Conservation (phyloP, 2,888 invertebrate species). For the Drosophila ezoana region DNA sequence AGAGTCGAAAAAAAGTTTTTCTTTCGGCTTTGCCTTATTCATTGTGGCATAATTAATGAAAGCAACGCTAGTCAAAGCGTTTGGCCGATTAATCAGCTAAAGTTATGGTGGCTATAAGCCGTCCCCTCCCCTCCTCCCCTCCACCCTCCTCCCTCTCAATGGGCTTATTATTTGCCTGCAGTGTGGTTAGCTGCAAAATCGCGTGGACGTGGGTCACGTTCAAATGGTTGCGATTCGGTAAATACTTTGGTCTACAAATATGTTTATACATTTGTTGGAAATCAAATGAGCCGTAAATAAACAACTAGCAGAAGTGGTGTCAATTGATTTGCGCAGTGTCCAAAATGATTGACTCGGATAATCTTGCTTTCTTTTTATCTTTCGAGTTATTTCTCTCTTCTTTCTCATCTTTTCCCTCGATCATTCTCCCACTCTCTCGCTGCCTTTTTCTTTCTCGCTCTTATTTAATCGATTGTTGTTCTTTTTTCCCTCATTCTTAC, state of each 20-base stretch:
- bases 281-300: constrained; percentile 1
- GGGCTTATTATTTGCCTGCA: constrained; percentile 10
- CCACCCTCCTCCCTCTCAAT: not conserved
- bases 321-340: not conserved
- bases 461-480: no score
- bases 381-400: no score
- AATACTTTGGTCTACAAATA: not conserved
- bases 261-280: not conserved
- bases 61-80: constrained; percentile 49
- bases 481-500: no score
- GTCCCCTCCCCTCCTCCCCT: not conserved
- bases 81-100: constrained; percentile 57
- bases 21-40: constrained; percentile 11
- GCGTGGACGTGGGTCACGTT: constrained; percentile 12
- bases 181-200: not conserved
- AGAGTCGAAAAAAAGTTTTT: constrained; percentile 47
- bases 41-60: constrained; percentile 60
- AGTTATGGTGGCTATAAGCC: constrained; percentile 15
- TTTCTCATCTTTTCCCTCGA: no score
- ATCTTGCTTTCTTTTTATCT: no score
- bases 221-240: constrained; percentile 12
- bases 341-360: no score
- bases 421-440: no score
- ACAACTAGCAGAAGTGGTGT: not conserved
- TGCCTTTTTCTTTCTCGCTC: no score